Evolutionary conservation across 2,797 vertebrate genomes (phyloP).

Genomic region (Ibycter americanus): DNA sequence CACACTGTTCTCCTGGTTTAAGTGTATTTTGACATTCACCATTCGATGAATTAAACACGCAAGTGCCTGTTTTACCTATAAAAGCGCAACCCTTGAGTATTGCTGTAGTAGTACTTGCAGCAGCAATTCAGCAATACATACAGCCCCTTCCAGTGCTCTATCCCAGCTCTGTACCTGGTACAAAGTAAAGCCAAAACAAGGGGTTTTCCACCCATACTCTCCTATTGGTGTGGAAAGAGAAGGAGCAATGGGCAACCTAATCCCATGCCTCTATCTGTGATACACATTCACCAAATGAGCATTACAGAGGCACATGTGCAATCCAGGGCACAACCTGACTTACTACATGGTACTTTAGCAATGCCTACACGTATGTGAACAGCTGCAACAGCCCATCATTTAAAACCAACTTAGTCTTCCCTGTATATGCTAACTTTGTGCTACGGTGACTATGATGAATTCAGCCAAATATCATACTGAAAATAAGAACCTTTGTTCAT

Average conservation of each 20-base stretch:
- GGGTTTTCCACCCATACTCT: background rate
- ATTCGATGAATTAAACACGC: background rate
- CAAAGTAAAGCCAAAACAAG: background rate
- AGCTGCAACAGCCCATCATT: background rate
- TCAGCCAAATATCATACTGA: background rate
- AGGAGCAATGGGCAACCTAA: background rate
- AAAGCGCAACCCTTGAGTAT: background rate
- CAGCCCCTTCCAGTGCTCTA: background rate
- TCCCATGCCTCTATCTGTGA: background rate
- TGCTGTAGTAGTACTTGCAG: background rate
- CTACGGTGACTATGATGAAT: background rate
- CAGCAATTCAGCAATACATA: background rate
- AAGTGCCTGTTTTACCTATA: background rate
- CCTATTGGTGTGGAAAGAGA: background rate
- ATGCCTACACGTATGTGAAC: background rate
- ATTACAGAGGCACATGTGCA: rapidly evolving
- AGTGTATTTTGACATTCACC: background rate
- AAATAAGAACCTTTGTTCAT: background rate
- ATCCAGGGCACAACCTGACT: background rate
- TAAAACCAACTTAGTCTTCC: background rate
- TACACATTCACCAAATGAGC: background rate
- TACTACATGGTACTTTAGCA: background rate
- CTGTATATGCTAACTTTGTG: background rate
- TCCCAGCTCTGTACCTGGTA: background rate
- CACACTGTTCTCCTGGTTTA: background rate